phyloP scores from a whole-genome alignment of 2,797 vertebrate species.

The Strix occidentalis region DNA sequence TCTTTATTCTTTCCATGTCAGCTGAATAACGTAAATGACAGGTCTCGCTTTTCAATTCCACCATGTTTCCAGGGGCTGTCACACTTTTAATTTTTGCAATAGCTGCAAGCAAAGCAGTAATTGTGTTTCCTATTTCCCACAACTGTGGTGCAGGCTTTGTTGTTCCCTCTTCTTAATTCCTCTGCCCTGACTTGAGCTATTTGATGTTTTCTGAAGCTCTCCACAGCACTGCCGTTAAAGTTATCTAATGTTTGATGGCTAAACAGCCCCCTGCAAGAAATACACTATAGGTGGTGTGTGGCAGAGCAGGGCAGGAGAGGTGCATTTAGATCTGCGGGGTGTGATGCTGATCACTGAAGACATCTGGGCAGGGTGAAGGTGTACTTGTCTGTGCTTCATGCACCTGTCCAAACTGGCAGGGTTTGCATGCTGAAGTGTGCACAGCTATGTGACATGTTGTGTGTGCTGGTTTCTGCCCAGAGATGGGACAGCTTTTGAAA shows the following conservation, averaged over 20 bases:
- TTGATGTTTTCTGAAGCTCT: not conserved
- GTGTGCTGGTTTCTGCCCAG: rapidly evolving
- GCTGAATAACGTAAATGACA: conserved; percentile 7
- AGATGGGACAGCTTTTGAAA: not conserved
- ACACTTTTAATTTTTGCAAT: conserved; percentile 37
- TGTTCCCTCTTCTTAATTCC: not conserved
- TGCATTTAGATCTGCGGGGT: not conserved
- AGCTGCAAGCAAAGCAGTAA: conserved; percentile 48
- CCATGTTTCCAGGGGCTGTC: not conserved
- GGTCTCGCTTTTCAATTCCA: conserved; percentile 19
- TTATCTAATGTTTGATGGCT: not conserved
- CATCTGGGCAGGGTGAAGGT: not conserved
- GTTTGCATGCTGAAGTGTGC: not conserved
- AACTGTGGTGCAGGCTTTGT: not conserved
- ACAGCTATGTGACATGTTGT: not conserved
- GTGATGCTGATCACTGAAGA: not conserved
- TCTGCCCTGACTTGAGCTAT: not conserved
- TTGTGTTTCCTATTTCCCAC: conserved; percentile 2
- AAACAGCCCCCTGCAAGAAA: not conserved
- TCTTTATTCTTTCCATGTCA: conserved; percentile 3
- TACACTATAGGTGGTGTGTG: rapidly evolving
- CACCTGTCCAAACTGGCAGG: not conserved
- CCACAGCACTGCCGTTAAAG: not conserved
- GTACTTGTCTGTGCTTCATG: rapidly evolving
- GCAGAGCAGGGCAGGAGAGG: not conserved